Evolutionary conservation across 2,888 invertebrate species (phyloP).

Genomic region (Perizoma flavofasciatum): DNA sequence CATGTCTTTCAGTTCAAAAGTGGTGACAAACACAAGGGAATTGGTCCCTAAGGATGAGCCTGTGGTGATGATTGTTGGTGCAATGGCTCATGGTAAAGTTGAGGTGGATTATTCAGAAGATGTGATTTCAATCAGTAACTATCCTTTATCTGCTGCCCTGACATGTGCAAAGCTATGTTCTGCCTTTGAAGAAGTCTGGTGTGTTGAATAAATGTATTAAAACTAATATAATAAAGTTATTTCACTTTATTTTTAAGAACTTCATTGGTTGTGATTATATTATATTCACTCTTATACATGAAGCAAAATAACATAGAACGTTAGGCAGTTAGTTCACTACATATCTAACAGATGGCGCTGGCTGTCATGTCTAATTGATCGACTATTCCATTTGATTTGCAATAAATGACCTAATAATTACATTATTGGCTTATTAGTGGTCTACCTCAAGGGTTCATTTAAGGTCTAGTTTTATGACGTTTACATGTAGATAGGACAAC

Average conservation of each 20-base stretch:
- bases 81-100: slow-evolving; percentile 98
- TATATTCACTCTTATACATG: no score
- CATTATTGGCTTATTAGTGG: no score
- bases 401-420: no score
- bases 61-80: slow-evolving; percentile 95
- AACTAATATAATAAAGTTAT: slow-evolving; percentile 2
- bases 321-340: neutral
- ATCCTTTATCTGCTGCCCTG: slow-evolving; percentile 97
- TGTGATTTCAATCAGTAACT: slow-evolving; percentile 95
- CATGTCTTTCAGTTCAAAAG: slow-evolving; percentile 94
- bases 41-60: slow-evolving; percentile 92
- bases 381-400: no score
- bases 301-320: no score
- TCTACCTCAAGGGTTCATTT: no score
- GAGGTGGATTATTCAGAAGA: slow-evolving; percentile 95
- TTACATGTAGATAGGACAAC: no score
- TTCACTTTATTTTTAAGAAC: no score
- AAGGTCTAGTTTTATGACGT: no score
- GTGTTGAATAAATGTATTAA: slow-evolving; percentile 80
- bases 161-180: slow-evolving; percentile 97
- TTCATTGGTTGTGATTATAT: no score
- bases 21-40: slow-evolving; percentile 87
- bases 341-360: slow-evolving; percentile 16
- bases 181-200: slow-evolving; percentile 98
- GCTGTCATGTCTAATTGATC: neutral